Evolutionary conservation across 2,888 invertebrate genomes (phyloP).

Genomic region (Drosophila tripunctata): DNA sequence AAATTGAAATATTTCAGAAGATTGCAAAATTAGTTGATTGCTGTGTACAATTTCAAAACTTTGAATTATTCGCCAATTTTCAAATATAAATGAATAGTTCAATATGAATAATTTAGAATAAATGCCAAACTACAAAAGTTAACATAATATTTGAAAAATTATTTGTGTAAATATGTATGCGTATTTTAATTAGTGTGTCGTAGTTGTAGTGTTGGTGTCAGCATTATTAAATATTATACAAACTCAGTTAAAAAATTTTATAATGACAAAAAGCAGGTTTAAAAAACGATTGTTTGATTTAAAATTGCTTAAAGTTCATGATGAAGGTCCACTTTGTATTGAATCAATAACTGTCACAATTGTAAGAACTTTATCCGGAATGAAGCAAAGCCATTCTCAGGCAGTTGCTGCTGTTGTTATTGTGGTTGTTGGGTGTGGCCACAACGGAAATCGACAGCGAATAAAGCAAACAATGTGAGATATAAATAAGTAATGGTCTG

Average conservation of each 20-base stretch:
- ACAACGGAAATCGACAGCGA: slow-evolving; percentile 6
- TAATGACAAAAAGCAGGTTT: too few relatives aligned
- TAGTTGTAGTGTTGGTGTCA: too few relatives aligned
- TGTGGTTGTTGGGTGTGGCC: slow-evolving; percentile 38
- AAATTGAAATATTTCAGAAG: too few relatives aligned
- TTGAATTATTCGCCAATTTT: neutral
- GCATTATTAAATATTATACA: too few relatives aligned
- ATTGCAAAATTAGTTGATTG: too few relatives aligned
- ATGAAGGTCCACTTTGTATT: neutral
- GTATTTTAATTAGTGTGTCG: too few relatives aligned
- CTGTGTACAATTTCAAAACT: too few relatives aligned
- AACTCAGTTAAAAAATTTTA: too few relatives aligned
- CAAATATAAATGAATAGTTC: neutral
- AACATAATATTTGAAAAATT: neutral
- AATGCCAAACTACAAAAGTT: neutral
- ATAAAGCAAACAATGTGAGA: slow-evolving; percentile 20
- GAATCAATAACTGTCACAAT: neutral
- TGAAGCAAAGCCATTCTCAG: slow-evolving; percentile 25
- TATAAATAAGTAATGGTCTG: slow-evolving; percentile 34
- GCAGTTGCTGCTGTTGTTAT: slow-evolving; percentile 1
- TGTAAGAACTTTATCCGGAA: slow-evolving; percentile 24
- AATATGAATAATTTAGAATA: neutral
- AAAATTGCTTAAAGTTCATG: neutral
- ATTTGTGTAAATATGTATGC: too few relatives aligned
- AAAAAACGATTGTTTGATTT: neutral